Evolutionary conservation across 1,140 invertebrate genomes (phyloP), one percentile per base, ranked within the genome.

Genomic region (Platyura marginata): DNA sequence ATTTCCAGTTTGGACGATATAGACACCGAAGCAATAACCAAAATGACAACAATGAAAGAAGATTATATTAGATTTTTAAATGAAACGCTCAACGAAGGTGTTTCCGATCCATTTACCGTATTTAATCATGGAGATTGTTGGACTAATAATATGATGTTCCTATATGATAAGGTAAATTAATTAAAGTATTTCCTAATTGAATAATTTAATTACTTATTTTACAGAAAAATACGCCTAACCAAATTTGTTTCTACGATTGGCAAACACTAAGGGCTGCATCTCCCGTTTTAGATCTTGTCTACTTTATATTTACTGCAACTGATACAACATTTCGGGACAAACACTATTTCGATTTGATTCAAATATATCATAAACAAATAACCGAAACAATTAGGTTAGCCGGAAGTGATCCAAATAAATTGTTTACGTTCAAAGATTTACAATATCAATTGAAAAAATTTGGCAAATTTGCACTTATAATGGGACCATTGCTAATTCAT

Each of bases 251-350:
- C 0, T 46, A 75, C 13, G 74, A 77, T 47, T 71, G 67, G 51
- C 73, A 76, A 51, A 51, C 73, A 10, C 57, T 61, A 10, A 56
- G 69, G 3, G 66, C 67, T 41, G 64, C 65, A 2, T 74, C 72
- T 2, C 73, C 73, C 2, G 63, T 69, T 2, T 64, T 64, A 2
- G 73, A 76, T 45, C 46, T 77, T 33, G 63, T 64, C 0, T 72
- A 75, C 47, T 72, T 68, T 44, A 53, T 76, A 3, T 74, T 69
- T 44, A 63, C 65, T 47, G 66, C 65, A 40, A 67, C 71, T 0
- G 63, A 68, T 19, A 51, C 60, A 40, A 45, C 59, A 6, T 57
- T 72, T 21, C 54, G 70, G 8, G 44, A 52, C 15, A 45, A 61
- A 16, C 53, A 72, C 47, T 67, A 66, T 37, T 49, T 67, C 15